Percentiles rank a stretch among this genome's conserved stretches.
phyloP scores from a whole-genome alignment of 1,140 invertebrate genomes.

The Myzus persicae region DNA sequence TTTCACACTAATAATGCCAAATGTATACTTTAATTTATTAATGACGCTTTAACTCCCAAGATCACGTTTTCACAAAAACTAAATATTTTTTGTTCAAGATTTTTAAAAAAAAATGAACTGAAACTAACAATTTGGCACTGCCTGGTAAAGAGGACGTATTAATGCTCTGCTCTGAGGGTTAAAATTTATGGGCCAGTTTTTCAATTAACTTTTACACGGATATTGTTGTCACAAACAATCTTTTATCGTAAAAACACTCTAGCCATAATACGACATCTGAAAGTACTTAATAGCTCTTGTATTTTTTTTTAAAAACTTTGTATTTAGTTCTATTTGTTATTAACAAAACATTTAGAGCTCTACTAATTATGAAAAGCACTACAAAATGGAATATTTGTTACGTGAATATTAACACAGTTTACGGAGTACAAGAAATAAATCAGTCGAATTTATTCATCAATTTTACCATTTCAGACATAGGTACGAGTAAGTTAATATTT shows the following conservation, averaged over 20 bases:
- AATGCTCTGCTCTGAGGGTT: background rate
- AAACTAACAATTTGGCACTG: background rate
- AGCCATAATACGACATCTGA: background rate
- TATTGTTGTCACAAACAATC: background rate
- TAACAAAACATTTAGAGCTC: background rate
- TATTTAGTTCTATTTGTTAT: background rate
- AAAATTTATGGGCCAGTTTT: background rate
- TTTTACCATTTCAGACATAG: background rate
- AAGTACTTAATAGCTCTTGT: background rate
- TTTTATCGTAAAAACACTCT: background rate
- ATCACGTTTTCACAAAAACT: background rate
- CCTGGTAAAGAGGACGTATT: background rate
- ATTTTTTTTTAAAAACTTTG: background rate
- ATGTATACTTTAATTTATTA: conserved; percentile 25
- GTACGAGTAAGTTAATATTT: background rate
- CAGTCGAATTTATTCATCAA: background rate
- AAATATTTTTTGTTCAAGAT: background rate
- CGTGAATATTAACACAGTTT: background rate
- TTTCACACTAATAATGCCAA: conserved; percentile 16
- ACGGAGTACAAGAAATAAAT: background rate
- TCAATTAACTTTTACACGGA: background rate
- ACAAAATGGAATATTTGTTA: background rate
- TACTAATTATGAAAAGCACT: background rate
- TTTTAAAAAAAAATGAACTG: background rate
- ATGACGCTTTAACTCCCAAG: background rate